These are phyloP conservation scores for Pollenia griseotomentosa DNA, from an alignment of 2,888 invertebrate species.

Conservation along the genomic window DNA sequence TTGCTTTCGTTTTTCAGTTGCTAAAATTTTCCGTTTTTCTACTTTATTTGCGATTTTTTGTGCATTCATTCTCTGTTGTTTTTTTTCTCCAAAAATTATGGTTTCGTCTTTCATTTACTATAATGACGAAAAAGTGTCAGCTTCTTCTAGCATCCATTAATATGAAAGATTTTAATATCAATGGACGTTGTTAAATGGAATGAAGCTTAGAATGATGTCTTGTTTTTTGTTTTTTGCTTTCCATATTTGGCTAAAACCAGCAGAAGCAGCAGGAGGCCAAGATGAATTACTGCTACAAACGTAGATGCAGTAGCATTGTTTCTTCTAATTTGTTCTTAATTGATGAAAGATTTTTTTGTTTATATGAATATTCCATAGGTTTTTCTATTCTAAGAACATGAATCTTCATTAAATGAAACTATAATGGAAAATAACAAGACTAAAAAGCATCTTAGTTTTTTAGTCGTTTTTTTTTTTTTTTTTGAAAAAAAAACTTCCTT, in stretches of 20 bases:
- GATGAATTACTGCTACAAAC: neutral
- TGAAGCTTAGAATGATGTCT: constrained; percentile 68
- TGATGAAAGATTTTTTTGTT: constrained; percentile 69
- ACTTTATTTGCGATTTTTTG: constrained; percentile 37
- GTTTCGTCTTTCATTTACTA: constrained; percentile 78
- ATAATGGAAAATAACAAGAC: constrained; percentile 67
- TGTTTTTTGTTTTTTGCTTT: constrained; percentile 32
- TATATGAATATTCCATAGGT: constrained; percentile 21
- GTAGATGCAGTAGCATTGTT: constrained; percentile 53
- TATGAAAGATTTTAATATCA: constrained; percentile 75
- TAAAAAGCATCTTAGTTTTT: constrained; percentile 58
- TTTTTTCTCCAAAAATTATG: constrained; percentile 65
- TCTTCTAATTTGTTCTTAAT: constrained; percentile 71
- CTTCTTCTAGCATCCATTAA: constrained; percentile 79
- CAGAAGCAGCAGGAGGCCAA: constrained; percentile 13
- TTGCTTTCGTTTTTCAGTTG: constrained; percentile 56
- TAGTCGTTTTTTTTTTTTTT: constrained; percentile 17
- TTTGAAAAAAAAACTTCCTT: neutral
- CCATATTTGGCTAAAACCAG: constrained; percentile 40
- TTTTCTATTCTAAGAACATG: constrained; percentile 50
- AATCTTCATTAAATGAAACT: constrained; percentile 72
- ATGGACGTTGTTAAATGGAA: constrained; percentile 74
- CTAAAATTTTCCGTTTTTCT: constrained; percentile 28
- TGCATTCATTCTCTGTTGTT: constrained; percentile 74
- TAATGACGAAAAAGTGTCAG: constrained; percentile 83